Base-by-base conservation (phyloP, 2,888 invertebrate genomes). In the Taenaris catops region DNA sequence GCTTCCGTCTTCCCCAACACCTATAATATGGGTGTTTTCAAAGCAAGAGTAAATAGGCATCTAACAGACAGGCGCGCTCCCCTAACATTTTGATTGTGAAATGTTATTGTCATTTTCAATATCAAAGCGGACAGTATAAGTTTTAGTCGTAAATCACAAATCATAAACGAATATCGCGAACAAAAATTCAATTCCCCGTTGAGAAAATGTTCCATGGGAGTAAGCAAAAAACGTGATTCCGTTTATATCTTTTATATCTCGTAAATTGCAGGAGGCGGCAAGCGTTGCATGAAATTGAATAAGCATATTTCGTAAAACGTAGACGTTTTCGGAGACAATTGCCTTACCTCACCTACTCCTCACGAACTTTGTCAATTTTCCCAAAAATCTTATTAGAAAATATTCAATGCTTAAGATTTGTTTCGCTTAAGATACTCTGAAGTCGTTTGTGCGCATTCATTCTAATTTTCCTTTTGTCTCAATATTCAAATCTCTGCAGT, bases 241-340 rank as follows among this genome's bases (percentile, higher is more conserved):
- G 84, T 84, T 84, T 84, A 86, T 84, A 83, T 83, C 84, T 86
- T 83, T 86, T 86, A 84, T 83, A 86, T 86, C 86, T 83, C 84
- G 84, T 79, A 86, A 86, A 86, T 84, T 84, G 86, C 83, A 86
- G 83, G 86, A 86, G 86, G 81, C 80, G 86, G 79, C 80, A 86
- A 86, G 83, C 86, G 83, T 86, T 86, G 86, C 86, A 86, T 86
- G 86, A 86, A 86, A 86, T 86, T 86, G 86, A 86, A 86, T 86
- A 86, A 86, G 86, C 86, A 84, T 84, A 86, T 86, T 86, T 84
- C 86, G 86, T 81, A 86, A 86, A 86, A 86, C 71, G 86, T 70
- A 83, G 83, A 70, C 86, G 84, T 86, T 86, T 84, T 84, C 59
- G 73, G 81, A 86, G 84, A 86, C 86, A 86, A 86, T 86, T 86